Evolutionary conservation across 2,797 vertebrate species (phyloP).

Genomic region (Danio albolineatus): DNA sequence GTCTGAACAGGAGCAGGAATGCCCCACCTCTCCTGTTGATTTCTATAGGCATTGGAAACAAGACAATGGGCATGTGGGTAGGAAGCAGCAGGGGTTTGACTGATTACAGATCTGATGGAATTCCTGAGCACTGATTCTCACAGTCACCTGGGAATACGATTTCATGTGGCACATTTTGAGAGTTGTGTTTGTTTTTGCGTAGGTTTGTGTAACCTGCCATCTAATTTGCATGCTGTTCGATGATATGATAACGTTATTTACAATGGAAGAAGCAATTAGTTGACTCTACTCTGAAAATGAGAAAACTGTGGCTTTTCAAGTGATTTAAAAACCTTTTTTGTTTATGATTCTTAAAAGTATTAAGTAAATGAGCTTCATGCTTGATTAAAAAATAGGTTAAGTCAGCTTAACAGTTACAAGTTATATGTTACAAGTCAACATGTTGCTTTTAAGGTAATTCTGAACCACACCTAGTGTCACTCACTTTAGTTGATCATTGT

Average conservation of each 20-base stretch:
- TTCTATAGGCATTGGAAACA: slow-evolving; percentile 74
- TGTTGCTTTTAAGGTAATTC: too few species aligned
- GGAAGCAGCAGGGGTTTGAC: slow-evolving; percentile 24
- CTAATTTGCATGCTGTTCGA: background rate
- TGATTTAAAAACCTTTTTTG: too few species aligned
- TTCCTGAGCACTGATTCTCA: slow-evolving; percentile 68
- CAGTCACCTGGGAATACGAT: slow-evolving; percentile 70
- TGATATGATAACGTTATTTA: background rate
- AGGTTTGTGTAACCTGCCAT: background rate
- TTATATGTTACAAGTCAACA: too few species aligned
- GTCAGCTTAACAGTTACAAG: too few species aligned
- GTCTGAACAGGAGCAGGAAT: slow-evolving; percentile 65
- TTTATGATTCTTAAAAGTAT: too few species aligned
- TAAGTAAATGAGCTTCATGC: too few species aligned
- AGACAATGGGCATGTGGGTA: slow-evolving; percentile 67
- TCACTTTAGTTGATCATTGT: too few species aligned
- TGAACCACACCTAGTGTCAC: too few species aligned
- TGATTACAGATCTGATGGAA: slow-evolving; percentile 58
- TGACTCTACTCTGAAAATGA: too few species aligned
- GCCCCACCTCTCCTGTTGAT: slow-evolving; percentile 67
- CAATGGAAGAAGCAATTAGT: too few species aligned
- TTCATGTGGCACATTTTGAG: slow-evolving; percentile 68
- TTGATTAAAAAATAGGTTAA: too few species aligned
- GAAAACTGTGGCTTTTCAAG: too few species aligned
- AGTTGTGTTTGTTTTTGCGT: background rate